phyloP scores from a whole-genome alignment of 2,797 vertebrate species.

The Meda fulgida region DNA sequence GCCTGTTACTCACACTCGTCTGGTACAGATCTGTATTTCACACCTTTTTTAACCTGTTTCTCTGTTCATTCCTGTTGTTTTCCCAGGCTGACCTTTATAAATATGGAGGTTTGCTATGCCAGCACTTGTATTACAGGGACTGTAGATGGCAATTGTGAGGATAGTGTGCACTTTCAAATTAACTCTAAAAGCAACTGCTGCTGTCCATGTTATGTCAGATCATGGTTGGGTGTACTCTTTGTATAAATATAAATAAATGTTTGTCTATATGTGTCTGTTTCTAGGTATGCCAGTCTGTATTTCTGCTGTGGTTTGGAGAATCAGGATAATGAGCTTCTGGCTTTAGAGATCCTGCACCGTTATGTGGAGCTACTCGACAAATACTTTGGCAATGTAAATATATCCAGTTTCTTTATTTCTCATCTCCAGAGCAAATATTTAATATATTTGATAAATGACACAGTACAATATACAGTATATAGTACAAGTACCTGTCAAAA shows the following conservation, averaged over 20 bases:
- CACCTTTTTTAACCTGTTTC: conserved; percentile 6
- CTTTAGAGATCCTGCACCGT: conserved; percentile 93
- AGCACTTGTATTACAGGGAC: not conserved
- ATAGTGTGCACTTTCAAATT: not conserved
- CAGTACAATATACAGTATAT: not conserved
- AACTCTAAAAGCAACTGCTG: not conserved
- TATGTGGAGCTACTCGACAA: conserved; percentile 97
- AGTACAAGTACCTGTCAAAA: not conserved
- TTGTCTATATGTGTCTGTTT: conserved; percentile 6
- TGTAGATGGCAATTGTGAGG: not conserved
- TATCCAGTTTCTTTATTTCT: not conserved
- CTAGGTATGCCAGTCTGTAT: conserved; percentile 96
- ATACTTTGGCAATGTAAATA: conserved; percentile 96
- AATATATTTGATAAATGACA: not conserved
- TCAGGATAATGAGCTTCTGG: conserved; percentile 94
- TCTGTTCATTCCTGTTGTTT: not conserved
- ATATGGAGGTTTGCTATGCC: not conserved
- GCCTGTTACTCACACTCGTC: not conserved
- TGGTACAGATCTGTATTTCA: conserved; percentile 19
- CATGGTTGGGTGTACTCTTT: not conserved
- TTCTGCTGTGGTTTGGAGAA: conserved; percentile 95
- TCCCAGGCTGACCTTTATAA: not conserved
- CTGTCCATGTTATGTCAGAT: not conserved
- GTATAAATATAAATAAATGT: not conserved
- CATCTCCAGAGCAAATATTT: not conserved